Evolutionary conservation across 2,888 invertebrate species (phyloP).

Genomic region (Parascotia fuliginaria): DNA sequence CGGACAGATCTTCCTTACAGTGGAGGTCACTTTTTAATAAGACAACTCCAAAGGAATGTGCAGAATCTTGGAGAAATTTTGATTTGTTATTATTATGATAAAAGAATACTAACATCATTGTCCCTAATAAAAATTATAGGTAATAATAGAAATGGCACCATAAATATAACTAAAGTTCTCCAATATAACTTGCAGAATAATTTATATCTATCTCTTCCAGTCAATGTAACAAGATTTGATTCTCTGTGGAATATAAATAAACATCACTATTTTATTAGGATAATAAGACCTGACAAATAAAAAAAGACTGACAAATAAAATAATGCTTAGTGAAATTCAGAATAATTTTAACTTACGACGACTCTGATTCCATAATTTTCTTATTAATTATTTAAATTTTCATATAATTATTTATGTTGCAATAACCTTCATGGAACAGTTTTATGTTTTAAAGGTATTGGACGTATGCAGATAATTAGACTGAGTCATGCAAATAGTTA

Average conservation of each 20-base stretch:
- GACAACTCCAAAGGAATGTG: no score
- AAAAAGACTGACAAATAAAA: neutral
- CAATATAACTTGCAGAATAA: constrained; percentile 63
- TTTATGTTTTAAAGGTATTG: no score
- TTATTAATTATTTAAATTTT: no score
- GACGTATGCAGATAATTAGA: no score
- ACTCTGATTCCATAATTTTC: constrained; percentile 9
- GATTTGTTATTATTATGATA: neutral
- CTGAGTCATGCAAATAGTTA: neutral
- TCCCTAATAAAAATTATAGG: constrained; percentile 58
- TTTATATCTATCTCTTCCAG: constrained; percentile 51
- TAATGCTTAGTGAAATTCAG: neutral
- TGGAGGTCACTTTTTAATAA: no score
- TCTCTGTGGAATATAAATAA: constrained; percentile 53
- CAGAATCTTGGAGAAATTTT: no score
- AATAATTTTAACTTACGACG: constrained; percentile 4
- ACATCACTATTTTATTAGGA: no score
- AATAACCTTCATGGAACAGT: no score
- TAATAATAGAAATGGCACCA: constrained; percentile 58
- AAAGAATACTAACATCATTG: constrained; percentile 53
- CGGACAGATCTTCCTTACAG: no score
- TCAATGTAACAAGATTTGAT: constrained; percentile 60
- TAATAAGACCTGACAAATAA: no score
- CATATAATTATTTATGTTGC: no score
- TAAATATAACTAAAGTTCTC: constrained; percentile 55